Evolutionary conservation across 1,140 invertebrate species (phyloP).

Genomic region (Globodera ellingtonae): DNA sequence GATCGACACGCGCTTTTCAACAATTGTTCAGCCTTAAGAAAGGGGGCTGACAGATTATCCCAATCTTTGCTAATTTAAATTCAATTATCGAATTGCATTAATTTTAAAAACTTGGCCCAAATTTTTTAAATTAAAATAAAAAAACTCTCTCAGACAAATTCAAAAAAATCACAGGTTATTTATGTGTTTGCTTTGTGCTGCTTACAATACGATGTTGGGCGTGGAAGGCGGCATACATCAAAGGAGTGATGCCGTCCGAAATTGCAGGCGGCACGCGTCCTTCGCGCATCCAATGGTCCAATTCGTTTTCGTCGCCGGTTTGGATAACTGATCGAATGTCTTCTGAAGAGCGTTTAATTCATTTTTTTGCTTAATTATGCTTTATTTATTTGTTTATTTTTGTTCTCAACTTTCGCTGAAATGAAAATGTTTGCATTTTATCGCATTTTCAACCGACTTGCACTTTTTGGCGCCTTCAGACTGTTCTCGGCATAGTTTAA

Average conservation of each 20-base stretch:
- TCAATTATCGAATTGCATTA: too few species aligned
- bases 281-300: constrained; percentile 7
- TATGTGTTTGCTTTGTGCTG: background rate
- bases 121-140: too few species aligned
- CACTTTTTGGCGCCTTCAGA: constrained; percentile 14
- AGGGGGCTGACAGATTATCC: too few species aligned
- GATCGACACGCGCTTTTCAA: constrained; percentile 13
- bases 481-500: constrained; percentile 24
- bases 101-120: too few species aligned
- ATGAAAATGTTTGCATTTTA: background rate
- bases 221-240: constrained; percentile 37
- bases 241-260: constrained; percentile 31
- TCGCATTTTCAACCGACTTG: background rate
- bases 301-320: constrained; percentile 8
- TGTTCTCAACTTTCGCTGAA: too few species aligned
- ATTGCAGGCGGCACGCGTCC: constrained; percentile 10
- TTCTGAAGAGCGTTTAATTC: background rate
- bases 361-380: too few species aligned
- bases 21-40: constrained; percentile 29
- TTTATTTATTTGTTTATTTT: too few species aligned
- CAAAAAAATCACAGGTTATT: background rate
- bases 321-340: constrained; percentile 26
- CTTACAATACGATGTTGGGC: constrained; percentile 23
- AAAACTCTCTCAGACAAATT: too few species aligned
- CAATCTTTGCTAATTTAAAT: too few species aligned